These are phyloP conservation scores for Vanessa tameamea DNA, from an alignment of 1,140 invertebrate species.

Conservation along the genomic window DNA sequence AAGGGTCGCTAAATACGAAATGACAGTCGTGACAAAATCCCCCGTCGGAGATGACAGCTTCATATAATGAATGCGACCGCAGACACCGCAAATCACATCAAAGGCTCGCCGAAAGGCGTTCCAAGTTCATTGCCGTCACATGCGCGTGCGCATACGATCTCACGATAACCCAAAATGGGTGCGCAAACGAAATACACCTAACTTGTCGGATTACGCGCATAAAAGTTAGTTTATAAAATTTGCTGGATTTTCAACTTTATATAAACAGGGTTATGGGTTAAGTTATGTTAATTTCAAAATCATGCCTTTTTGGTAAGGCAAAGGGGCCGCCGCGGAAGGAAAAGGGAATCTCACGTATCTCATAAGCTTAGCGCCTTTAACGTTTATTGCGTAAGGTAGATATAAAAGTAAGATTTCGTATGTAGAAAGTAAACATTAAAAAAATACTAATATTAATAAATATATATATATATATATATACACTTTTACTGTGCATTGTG, in stretches of 20 bases:
- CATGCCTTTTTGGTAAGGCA: slow-evolving; percentile 24
- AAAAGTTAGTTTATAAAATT: neutral
- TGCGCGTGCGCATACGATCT: slow-evolving; percentile 38
- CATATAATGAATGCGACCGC: slow-evolving; percentile 10
- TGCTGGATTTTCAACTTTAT: slow-evolving; percentile 13
- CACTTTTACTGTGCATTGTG: too few species aligned
- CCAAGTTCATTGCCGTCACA: slow-evolving; percentile 54
- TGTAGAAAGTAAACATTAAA: neutral
- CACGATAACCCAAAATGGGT: slow-evolving; percentile 42
- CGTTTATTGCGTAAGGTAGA: slow-evolving; percentile 18
- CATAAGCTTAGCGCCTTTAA: slow-evolving; percentile 32
- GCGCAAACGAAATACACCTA: slow-evolving; percentile 30
- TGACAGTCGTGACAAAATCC: slow-evolving; percentile 28
- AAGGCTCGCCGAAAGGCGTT: slow-evolving; percentile 41
- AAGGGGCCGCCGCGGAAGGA: slow-evolving; percentile 39
- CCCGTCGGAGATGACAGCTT: slow-evolving; percentile 28
- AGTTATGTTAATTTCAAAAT: neutral
- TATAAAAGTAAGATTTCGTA: neutral
- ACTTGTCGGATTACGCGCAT: slow-evolving; percentile 35
- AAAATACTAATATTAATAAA: neutral
- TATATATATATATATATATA: too few species aligned
- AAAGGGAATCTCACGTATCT: slow-evolving; percentile 31
- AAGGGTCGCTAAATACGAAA: neutral
- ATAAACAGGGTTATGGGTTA: neutral
- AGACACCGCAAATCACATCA: slow-evolving; percentile 42